Evolutionary conservation across 2,888 invertebrate species (phyloP), one percentile per base, ranked within the genome.

Genomic region (Tinea semifulvella): DNA sequence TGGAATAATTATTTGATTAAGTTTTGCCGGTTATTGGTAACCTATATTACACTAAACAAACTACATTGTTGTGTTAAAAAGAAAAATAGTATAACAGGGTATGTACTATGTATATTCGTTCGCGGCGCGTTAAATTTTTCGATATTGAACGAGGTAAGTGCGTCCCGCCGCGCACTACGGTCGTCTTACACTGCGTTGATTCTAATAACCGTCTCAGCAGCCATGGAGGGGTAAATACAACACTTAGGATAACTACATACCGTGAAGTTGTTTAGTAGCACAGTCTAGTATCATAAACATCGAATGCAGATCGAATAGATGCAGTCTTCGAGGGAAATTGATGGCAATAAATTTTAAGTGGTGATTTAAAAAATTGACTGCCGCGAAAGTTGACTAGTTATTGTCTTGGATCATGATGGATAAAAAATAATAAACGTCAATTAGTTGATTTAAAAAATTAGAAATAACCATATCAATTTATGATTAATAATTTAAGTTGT

Each of bases 261-360:
- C 36, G 36, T 36, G 36, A 36, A 36, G 36, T 36, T 36, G 36
- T 36, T 36, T 36, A 18, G 36, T 36, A 36, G 36, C 16, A 16
- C 36, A 36, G 14, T 14, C 26, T 26, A 26, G 31, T 31, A 13
- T 36, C 11, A 36, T 36, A 36, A 36, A 36, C 18, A 36, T 18
- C 18, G 17, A 36, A 36, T 36, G 36, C 36, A 36, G 14, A 36
- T 18, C 8, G 6, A 36, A 18, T 36, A 36, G 16, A 36, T 18
- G 36, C 36, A 31, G 31, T 31, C 31, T 36, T 36, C 36, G 36
- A 18, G 36, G 36, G 18, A 36, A 36, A 36, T 36, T 36, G 36
- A 18, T 36, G 18, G 16, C 7, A 36, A 36, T 36, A 36, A 31
- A 31, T 31, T 31, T n/a, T 31, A 13, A 31, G 14, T 31, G 13